phyloP scores from a whole-genome alignment of 2,888 invertebrate genomes.

The Cancer borealis region DNA sequence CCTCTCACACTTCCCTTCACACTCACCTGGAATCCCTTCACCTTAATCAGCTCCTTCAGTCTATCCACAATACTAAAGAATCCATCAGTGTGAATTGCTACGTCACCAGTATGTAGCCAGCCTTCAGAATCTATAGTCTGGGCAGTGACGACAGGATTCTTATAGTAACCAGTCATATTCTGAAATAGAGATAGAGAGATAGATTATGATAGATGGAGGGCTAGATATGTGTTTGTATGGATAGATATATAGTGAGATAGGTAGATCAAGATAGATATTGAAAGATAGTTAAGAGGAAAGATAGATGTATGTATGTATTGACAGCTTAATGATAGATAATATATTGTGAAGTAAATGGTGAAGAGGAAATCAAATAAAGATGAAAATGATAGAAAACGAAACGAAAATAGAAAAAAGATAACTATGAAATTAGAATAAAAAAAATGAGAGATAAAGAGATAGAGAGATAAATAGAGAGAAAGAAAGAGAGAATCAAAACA shows the following conservation, averaged over 20 bases:
- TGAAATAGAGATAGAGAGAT: conserved; percentile 75
- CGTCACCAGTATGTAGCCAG: conserved; percentile 85
- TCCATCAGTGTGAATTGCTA: conserved; percentile 89
- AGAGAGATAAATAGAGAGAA: background rate
- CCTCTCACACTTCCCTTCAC: background rate
- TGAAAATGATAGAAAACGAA: background rate
- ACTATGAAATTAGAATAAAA: background rate
- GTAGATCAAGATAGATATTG: background rate
- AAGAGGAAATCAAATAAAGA: background rate
- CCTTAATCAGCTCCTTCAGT: conserved; percentile 93
- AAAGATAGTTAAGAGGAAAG: background rate
- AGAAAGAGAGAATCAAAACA: background rate
- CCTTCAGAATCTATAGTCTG: conserved; percentile 80
- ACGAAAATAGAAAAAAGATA: background rate
- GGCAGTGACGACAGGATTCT: conserved; percentile 81
- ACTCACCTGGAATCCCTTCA: conserved; percentile 85
- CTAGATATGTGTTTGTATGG: background rate
- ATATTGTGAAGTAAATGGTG: too few species aligned
- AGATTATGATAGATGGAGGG: conserved; percentile 45
- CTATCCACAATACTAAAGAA: conserved; percentile 91
- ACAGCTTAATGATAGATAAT: too few species aligned
- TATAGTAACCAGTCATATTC: conserved; percentile 81
- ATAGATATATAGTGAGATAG: background rate
- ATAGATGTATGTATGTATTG: too few species aligned
- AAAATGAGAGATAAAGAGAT: background rate